Conservation (phyloP, 2,888 invertebrate genomes). For the Slavum lentiscoides region DNA sequence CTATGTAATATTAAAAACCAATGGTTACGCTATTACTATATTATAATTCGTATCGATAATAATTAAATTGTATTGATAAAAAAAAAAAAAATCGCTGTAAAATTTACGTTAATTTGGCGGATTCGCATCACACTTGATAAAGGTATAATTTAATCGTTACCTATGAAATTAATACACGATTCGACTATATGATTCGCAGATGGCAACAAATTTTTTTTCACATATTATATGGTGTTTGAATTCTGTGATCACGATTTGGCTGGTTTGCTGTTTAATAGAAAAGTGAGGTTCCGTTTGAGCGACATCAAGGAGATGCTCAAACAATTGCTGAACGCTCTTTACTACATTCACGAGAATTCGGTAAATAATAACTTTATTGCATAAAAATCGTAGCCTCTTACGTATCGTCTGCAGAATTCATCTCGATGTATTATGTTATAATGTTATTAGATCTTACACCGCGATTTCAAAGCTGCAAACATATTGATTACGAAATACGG, state of each 20-base stretch:
- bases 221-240: conserved; percentile 95
- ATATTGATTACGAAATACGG: conserved; percentile 95
- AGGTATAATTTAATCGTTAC: too few relatives aligned
- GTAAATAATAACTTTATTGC: conserved; percentile 59
- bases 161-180: neutral
- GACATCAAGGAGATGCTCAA: conserved; percentile 95
- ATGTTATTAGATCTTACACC: conserved; percentile 70
- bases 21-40: too few relatives aligned
- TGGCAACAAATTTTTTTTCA: conserved; percentile 60
- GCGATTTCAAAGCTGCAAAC: conserved; percentile 99
- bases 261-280: conserved; percentile 89
- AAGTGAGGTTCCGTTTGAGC: conserved; percentile 93
- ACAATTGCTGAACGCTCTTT: conserved; percentile 83
- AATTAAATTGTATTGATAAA: too few relatives aligned
- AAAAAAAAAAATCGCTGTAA: too few relatives aligned
- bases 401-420: too few relatives aligned
- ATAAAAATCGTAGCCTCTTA: neutral
- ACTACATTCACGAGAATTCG: conserved; percentile 95
- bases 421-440: neutral
- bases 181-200: neutral
- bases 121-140: too few relatives aligned
- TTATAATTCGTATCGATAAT: too few relatives aligned
- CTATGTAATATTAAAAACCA: too few relatives aligned
- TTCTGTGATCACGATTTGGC: conserved; percentile 99
- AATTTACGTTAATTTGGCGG: too few relatives aligned